phyloP scores from a whole-genome alignment of 2,797 vertebrate species.

The Anisognathus igniventris region DNA sequence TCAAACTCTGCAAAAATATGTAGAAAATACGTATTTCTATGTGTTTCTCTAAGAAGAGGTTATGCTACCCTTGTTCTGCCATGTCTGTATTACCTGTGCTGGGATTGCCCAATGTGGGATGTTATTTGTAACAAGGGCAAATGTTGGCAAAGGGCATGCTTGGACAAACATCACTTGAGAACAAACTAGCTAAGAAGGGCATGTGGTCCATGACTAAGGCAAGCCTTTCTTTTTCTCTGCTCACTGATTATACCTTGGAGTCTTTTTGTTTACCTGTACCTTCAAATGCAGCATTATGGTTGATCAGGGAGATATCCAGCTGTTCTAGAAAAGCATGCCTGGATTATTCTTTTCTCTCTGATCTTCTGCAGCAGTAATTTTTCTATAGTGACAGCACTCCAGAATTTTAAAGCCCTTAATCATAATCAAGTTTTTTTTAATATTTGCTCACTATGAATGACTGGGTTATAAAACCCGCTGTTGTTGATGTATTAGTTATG shows the following conservation, averaged over 20 bases:
- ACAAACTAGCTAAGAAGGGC: not conserved
- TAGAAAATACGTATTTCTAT: not conserved
- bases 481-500: not conserved
- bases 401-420: not conserved
- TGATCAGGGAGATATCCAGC: not conserved
- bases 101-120: not conserved
- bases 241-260: not conserved
- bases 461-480: not conserved
- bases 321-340: not conserved
- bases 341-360: not conserved
- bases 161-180: not conserved
- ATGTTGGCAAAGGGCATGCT: not conserved
- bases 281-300: not conserved
- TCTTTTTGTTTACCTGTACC: not conserved
- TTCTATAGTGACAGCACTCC: not conserved
- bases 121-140: not conserved
- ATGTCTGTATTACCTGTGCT: not conserved
- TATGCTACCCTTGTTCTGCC: accelerated
- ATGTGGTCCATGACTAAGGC: not conserved
- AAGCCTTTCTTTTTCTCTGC: not conserved
- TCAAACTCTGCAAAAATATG: accelerated
- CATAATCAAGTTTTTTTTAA: not conserved
- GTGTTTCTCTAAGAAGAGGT: not conserved
- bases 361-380: not conserved
- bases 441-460: not conserved